A percentile compares a stretch with the other conserved stretches of the same genome.
phyloP scores from a whole-genome alignment of 1,140 invertebrate species.

The Meteorus sp. region DNA sequence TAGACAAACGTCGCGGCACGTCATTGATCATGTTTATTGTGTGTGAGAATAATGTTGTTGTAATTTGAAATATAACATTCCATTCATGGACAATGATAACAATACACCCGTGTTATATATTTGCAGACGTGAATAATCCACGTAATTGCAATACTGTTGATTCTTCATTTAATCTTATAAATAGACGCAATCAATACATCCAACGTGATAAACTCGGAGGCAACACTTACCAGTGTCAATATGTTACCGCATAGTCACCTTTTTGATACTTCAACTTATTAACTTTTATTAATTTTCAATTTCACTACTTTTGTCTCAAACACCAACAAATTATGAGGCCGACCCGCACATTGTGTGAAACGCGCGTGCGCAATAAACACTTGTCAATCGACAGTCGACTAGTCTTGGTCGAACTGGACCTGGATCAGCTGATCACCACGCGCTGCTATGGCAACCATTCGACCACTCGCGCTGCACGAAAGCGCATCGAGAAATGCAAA shows the following conservation, averaged over 20 bases:
- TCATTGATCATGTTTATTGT: neutral
- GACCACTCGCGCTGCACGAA: slow-evolving; percentile 16
- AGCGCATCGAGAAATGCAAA: slow-evolving; percentile 15
- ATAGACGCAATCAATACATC: no score
- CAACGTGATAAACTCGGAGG: no score
- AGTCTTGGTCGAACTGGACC: neutral
- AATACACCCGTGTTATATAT: no score
- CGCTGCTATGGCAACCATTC: slow-evolving; percentile 40
- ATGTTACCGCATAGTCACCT: no score
- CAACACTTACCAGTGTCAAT: no score
- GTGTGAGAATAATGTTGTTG: neutral
- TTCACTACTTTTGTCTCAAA: neutral
- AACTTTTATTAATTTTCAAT: neutral
- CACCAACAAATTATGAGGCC: neutral
- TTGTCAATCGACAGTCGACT: neutral
- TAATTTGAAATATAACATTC: neutral
- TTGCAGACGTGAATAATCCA: no score
- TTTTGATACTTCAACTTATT: no score
- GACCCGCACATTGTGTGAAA: no score
- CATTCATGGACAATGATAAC: neutral
- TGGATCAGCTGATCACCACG: slow-evolving; percentile 56
- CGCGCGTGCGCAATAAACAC: neutral
- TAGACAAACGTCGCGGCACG: neutral
- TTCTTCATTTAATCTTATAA: no score
- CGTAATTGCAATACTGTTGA: no score